Conservation (phyloP, 2,888 invertebrate species). For the Xanthorhoe designata region DNA sequence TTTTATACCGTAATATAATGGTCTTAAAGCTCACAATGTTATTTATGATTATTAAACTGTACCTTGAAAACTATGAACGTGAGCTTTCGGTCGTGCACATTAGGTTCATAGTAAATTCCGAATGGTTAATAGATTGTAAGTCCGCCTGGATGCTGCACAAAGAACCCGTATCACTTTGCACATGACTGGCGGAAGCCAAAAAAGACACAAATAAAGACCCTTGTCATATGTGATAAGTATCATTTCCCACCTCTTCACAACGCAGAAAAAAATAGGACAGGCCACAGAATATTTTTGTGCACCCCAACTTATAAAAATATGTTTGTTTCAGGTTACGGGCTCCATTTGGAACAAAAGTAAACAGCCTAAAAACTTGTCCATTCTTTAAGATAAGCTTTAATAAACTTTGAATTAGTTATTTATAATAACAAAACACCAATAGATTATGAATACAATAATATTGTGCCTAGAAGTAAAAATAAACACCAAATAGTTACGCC, state of each 20-base stretch:
- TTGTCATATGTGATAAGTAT: constrained; percentile 50
- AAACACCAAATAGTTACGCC: constrained; percentile 44
- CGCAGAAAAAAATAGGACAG: constrained; percentile 25
- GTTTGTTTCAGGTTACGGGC: constrained; percentile 53
- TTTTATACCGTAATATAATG: background rate
- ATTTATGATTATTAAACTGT: background rate
- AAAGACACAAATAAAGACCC: constrained; percentile 62
- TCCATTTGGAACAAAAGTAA: constrained; percentile 26
- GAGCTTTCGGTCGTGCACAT: background rate
- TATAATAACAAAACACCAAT: constrained; percentile 36
- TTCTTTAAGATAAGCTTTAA: constrained; percentile 35
- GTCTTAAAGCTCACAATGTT: background rate
- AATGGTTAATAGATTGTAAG: constrained; percentile 2
- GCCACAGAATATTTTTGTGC: constrained; percentile 25
- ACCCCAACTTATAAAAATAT: constrained; percentile 19
- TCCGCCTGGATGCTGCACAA: constrained; percentile 32
- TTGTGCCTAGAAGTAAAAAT: constrained; percentile 53
- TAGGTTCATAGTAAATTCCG: background rate
- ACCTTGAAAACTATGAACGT: background rate
- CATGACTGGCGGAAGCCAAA: constrained; percentile 55
- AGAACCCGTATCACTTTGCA: constrained; percentile 62
- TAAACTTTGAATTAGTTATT: constrained; percentile 32
- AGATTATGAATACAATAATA: constrained; percentile 45
- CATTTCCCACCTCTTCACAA: constrained; percentile 32
- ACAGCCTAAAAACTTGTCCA: constrained; percentile 20